Evolutionary conservation across 2,797 vertebrate species (phyloP), one percentile per base, ranked within the genome.

Genomic region (Gobio occitaniae): DNA sequence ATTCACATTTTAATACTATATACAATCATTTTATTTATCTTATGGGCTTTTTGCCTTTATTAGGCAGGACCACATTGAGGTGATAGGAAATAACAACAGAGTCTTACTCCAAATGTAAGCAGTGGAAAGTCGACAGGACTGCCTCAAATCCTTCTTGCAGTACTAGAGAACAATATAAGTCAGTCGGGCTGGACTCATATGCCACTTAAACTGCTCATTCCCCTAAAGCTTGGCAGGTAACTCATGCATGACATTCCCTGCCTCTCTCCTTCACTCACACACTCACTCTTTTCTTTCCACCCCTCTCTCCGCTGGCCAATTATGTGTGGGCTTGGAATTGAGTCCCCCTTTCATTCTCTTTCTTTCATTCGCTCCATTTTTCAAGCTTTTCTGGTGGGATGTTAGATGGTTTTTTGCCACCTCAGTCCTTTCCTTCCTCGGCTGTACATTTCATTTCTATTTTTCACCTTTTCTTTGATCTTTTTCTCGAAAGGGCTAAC

Each of bases 281-380:
- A 77, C 38, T 84, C 65, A 54, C 25, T 72, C 48, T 86, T 61
- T 76, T 56, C 68, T 65, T 84, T 76, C 79, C 82, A 71, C 13
- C 32, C 29, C n/a, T 79, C 50, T 69, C 80, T 74, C 47, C 3
- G 52, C 41, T 82, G 71, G 66, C 76, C 52, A 87, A 38, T 84
- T 87, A 56, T 61, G 21, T 69, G 71, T 86, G 75, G 78, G 59
- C 69, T 86, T 80, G 82, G 84, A 84, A 65, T 41, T 74, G 78
- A 87, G 63, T 76, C 68, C 68, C 81, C 83, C 74, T 84, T 76
- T 44, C 86, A 89, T 90, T 90, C 82, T 63, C 78, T 32, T 84
- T 29, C 83, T 56, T 50, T 70, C 69, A 71, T 29, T 52, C 17
- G 21, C 41, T 82, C 44, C 61, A 65, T 36, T 80, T 66, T 56